A percentile compares a stretch with the other conserved stretches of the same genome.
phyloP scores from a whole-genome alignment of 2,113 vertebrate genomes.

The Saccopteryx leptura region DNA sequence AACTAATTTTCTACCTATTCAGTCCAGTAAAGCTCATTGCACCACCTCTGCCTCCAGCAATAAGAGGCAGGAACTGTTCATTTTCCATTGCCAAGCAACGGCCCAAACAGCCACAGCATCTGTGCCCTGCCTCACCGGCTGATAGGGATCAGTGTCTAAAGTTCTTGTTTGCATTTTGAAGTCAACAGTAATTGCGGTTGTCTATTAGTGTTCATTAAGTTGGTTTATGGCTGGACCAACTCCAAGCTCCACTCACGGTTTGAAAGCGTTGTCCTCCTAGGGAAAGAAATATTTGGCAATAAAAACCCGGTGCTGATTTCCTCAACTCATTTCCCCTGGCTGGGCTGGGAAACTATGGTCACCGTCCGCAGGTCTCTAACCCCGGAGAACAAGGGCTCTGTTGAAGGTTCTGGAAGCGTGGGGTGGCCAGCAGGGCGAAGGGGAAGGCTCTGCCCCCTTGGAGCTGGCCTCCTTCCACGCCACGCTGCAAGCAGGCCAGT shows the following conservation, averaged over 20 bases:
- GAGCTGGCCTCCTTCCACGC: conserved; percentile 8
- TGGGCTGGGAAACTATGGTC: conserved; percentile 65
- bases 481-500: neutral
- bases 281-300: conserved; percentile 83
- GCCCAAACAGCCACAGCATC: conserved; percentile 76
- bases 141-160: conserved; percentile 86
- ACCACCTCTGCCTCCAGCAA: conserved; percentile 83
- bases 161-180: conserved; percentile 88
- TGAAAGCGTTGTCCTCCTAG: conserved; percentile 79
- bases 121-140: conserved; percentile 67
- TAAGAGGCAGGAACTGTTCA: conserved; percentile 83
- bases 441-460: neutral
- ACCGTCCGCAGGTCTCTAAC: neutral
- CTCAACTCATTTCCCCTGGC: conserved; percentile 79
- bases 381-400: conserved; percentile 18
- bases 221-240: conserved; percentile 82
- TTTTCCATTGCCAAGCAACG: conserved; percentile 88
- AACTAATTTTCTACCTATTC: conserved; percentile 89
- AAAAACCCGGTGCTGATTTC: conserved; percentile 78
- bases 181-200: conserved; percentile 86
- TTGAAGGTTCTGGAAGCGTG: conserved; percentile 46
- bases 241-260: conserved; percentile 79
- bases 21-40: conserved; percentile 87
- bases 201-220: conserved; percentile 87
- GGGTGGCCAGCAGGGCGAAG: neutral